Conservation (phyloP, 2,113 vertebrate genomes). For the Erinaceus europaeus region DNA sequence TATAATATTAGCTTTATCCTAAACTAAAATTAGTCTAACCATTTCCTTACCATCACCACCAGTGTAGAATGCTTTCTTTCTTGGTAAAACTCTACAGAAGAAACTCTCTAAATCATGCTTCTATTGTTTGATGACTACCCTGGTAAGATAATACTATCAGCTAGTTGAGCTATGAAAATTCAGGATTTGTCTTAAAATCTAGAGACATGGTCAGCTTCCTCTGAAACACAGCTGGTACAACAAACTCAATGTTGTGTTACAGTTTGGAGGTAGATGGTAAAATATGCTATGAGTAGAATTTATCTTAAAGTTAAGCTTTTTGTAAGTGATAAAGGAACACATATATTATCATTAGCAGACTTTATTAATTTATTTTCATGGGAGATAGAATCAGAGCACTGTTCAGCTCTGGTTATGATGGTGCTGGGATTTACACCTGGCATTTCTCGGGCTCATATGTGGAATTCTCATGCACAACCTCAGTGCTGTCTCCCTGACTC, state of each 20-base stretch:
- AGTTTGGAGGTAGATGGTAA: conserved; percentile 1
- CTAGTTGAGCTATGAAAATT: not conserved
- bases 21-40: not conserved
- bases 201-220: not conserved
- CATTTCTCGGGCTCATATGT: too few species aligned
- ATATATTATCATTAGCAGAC: not conserved
- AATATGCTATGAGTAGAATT: not conserved
- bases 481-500: too few species aligned
- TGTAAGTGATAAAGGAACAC: not conserved
- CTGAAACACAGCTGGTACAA: not conserved
- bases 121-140: not conserved
- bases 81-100: not conserved
- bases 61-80: not conserved
- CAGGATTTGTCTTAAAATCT: not conserved
- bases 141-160: not conserved
- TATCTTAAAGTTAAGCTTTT: not conserved
- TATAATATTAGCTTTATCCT: not conserved
- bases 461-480: too few species aligned
- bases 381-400: too few species aligned
- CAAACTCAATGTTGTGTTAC: not conserved
- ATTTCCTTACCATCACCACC: not conserved
- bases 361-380: too few species aligned
- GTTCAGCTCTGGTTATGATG: too few species aligned
- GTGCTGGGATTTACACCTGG: too few species aligned
- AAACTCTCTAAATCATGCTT: not conserved